Percentiles rank a stretch among this genome's conserved stretches.
These are phyloP conservation scores for Platysteira castanea DNA, from an alignment of 2,113 vertebrate genomes.

Conservation along the genomic window DNA sequence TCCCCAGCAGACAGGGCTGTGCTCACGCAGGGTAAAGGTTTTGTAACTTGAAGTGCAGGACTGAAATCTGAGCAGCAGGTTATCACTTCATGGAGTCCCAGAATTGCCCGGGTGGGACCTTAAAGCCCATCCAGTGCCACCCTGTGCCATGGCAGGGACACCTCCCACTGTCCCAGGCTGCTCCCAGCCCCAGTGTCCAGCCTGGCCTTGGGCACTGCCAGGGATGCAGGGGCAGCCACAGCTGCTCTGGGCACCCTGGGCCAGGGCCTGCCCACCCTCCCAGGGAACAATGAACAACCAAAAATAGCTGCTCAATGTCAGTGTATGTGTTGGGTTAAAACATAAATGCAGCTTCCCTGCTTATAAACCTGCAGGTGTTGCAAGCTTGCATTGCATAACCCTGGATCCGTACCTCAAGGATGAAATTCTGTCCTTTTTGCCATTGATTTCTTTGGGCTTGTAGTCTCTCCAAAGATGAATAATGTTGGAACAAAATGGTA, in stretches of 20 bases:
- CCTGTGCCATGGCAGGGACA: background rate
- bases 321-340: background rate
- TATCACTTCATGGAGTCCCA: background rate
- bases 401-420: background rate
- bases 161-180: background rate
- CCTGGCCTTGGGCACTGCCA: background rate
- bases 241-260: background rate
- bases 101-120: background rate
- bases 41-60: background rate
- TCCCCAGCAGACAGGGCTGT: background rate
- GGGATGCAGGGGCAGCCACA: background rate
- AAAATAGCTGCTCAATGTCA: background rate
- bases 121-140: fast-evolving
- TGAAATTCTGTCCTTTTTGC: slow-evolving; percentile 19
- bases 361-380: background rate
- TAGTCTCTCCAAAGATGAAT: background rate
- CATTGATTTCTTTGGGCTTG: background rate
- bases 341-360: background rate
- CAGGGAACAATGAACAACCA: background rate
- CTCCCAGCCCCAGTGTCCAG: background rate
- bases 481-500: background rate
- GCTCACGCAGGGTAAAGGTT: background rate
- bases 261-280: background rate
- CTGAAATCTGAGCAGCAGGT: background rate
- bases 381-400: background rate